phyloP scores from a whole-genome alignment of 2,797 vertebrate genomes.

The Sardinella longiceps region DNA sequence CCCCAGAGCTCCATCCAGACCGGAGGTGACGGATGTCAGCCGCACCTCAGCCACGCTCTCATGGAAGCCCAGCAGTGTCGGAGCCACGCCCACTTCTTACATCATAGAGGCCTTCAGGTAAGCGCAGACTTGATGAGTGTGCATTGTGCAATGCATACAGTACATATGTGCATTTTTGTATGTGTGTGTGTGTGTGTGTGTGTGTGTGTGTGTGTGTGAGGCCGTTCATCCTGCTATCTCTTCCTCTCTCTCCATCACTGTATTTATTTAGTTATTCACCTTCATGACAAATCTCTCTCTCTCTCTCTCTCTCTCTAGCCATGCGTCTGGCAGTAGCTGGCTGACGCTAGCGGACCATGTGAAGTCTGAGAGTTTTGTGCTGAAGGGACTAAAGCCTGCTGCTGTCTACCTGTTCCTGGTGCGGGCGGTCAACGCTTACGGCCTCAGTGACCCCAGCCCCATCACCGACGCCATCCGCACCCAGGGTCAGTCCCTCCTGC shows the following conservation, averaged over 20 bases:
- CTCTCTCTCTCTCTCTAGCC: constrained; percentile 68
- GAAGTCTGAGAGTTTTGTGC: constrained; percentile 88
- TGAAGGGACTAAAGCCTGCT: constrained; percentile 92
- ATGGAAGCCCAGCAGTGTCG: constrained; percentile 95
- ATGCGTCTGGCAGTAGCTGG: constrained; percentile 97
- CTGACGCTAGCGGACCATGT: constrained; percentile 96
- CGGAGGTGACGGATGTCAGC: constrained; percentile 92
- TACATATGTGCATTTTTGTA: too few relatives aligned
- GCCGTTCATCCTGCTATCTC: neutral
- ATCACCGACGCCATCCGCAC: constrained; percentile 97
- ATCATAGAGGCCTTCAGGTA: constrained; percentile 98
- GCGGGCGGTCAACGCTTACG: constrained; percentile 95
- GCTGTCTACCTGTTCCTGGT: constrained; percentile 98
- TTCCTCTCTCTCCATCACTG: neutral
- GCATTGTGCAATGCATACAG: too few relatives aligned
- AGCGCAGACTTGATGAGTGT: neutral
- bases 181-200: neutral
- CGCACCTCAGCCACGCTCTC: constrained; percentile 88
- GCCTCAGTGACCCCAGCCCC: constrained; percentile 97
- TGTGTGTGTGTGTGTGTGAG: neutral
- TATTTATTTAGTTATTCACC: neutral
- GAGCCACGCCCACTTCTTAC: constrained; percentile 96
- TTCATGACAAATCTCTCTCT: neutral
- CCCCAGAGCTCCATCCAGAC: constrained; percentile 92
- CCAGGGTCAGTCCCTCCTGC: constrained; percentile 80